Evolutionary conservation across 92 coral and sea anemone species (phyloP).

Genomic region (Actinostola sp.): DNA sequence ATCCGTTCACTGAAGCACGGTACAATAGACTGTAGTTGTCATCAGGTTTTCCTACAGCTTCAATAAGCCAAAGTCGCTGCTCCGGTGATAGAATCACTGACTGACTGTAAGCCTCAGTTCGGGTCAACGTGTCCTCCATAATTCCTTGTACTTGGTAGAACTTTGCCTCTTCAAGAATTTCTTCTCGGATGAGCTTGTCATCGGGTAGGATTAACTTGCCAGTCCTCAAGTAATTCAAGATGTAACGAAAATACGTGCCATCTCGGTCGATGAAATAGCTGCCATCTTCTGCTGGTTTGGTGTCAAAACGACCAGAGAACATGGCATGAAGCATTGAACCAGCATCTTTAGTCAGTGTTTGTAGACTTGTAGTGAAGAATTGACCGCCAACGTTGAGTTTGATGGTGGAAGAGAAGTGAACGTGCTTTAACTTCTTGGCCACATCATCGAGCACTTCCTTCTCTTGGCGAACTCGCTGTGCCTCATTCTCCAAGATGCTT

Average conservation of each 20-base stretch:
- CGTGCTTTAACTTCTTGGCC: conserved; percentile 53
- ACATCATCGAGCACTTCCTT: conserved; percentile 48
- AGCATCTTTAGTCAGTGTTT: conserved; percentile 61
- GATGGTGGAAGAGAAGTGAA: conserved; percentile 55
- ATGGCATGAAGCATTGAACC: conserved; percentile 58
- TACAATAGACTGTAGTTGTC: conserved; percentile 33
- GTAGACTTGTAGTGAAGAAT: conserved; percentile 54
- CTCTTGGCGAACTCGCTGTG: conserved; percentile 45
- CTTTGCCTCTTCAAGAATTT: conserved; percentile 64
- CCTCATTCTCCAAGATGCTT: conserved; percentile 17
- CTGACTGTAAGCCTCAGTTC: conserved; percentile 36
- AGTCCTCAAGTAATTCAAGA: conserved; percentile 73
- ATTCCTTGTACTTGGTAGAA: conserved; percentile 66
- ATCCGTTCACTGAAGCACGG: conserved; percentile 62
- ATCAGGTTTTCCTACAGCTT: conserved; percentile 18
- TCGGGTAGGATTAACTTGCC: conserved; percentile 62
- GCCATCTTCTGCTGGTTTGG: conserved; percentile 72
- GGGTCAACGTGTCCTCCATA: too few relatives aligned
- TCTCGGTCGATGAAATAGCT: conserved; percentile 80
- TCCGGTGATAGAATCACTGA: conserved; percentile 51
- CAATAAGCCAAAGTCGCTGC: conserved; percentile 45
- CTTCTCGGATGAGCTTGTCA: conserved; percentile 41
- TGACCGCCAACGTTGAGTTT: conserved; percentile 62
- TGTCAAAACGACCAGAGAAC: conserved; percentile 64
- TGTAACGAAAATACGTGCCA: conserved; percentile 74